These are phyloP conservation scores for Phragmatobia fuliginosa DNA, from an alignment of 2,888 invertebrate genomes.

Conservation along the genomic window DNA sequence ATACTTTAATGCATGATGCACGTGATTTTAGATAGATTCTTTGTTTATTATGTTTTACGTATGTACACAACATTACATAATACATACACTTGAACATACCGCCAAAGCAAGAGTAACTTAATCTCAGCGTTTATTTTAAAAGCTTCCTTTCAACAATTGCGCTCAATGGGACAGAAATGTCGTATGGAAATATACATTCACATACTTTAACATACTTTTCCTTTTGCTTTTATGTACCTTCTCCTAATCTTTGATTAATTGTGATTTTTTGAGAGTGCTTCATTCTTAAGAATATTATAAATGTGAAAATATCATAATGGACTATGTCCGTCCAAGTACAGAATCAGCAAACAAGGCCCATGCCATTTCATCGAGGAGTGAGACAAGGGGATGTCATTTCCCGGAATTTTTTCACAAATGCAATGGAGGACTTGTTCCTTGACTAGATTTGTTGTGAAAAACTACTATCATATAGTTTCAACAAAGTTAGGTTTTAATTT, in stretches of 20 bases:
- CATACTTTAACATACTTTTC: background rate
- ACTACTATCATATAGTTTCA: background rate
- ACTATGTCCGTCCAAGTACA: too few species aligned
- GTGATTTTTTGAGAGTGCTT: background rate
- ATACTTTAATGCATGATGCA: too few species aligned
- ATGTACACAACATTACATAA: background rate
- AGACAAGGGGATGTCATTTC: too few species aligned
- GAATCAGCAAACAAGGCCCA: too few species aligned
- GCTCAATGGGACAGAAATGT: constrained; percentile 64
- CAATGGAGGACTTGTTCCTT: too few species aligned
- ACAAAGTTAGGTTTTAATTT: too few species aligned
- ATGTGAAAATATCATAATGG: too few species aligned
- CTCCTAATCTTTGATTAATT: background rate
- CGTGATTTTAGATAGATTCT: background rate
- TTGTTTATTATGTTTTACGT: background rate
- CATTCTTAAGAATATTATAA: too few species aligned
- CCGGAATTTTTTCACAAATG: too few species aligned
- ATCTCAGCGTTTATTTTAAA: constrained; percentile 42
- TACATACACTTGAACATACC: background rate
- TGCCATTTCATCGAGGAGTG: too few species aligned
- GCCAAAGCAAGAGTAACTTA: background rate
- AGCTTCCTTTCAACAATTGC: constrained; percentile 57
- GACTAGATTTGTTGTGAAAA: too few species aligned
- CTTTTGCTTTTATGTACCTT: background rate
- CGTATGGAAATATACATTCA: constrained; percentile 1